A percentile compares a stretch with the other conserved stretches of the same genome.
These are phyloP conservation scores for Pitta sordida DNA, from an alignment of 2,113 vertebrate species.

Conservation along the genomic window DNA sequence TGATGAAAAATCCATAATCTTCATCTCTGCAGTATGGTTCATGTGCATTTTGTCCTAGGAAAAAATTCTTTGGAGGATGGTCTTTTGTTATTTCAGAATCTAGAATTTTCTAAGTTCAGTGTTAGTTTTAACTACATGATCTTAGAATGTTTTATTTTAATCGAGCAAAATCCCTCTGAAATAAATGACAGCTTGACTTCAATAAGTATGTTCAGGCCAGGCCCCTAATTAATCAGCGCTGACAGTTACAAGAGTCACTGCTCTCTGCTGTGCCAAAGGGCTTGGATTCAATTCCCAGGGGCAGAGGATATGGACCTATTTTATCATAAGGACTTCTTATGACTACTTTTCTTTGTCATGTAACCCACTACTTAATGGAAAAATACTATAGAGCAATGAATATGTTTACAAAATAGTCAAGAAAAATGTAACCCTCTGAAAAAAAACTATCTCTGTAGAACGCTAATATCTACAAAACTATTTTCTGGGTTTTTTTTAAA, in stretches of 20 bases:
- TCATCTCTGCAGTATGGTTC: neutral
- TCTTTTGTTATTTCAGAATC: neutral
- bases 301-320: neutral
- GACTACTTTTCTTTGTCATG: neutral
- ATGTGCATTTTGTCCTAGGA: neutral
- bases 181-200: neutral
- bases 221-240: neutral
- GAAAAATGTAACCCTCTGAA: neutral
- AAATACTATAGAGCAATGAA: neutral
- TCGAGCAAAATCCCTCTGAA: neutral
- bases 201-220: neutral
- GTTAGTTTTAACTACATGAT: neutral
- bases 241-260: constrained; percentile 9
- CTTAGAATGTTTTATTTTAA: neutral
- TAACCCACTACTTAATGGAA: neutral
- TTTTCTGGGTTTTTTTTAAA: neutral
- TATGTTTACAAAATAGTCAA: neutral
- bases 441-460: neutral
- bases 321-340: neutral
- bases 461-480: neutral
- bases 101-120: neutral
- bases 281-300: neutral
- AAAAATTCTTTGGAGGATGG: neutral
- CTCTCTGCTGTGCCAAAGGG: neutral
- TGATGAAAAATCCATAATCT: neutral